Percentiles rank a stretch among this genome's conserved stretches.
phyloP scores from a whole-genome alignment of 2,797 vertebrate genomes.

The Crotalus adamanteus region DNA sequence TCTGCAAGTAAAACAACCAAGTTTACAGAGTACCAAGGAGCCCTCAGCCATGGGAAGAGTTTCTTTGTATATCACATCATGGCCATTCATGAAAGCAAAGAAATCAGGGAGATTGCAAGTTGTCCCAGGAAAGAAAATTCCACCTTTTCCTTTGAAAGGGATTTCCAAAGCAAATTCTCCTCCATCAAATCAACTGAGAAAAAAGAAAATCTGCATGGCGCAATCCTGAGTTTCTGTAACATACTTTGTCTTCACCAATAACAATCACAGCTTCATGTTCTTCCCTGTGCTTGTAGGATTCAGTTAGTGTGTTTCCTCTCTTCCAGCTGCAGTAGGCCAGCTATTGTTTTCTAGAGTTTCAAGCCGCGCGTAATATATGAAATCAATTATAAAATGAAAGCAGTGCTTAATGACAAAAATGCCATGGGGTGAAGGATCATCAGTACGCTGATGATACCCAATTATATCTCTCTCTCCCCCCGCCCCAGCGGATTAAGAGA shows the following conservation, averaged over 20 bases:
- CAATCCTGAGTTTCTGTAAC: not conserved
- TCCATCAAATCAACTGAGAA: not conserved
- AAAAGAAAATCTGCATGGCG: not conserved
- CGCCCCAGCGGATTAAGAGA: not conserved
- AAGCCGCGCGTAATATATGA: not conserved
- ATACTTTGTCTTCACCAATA: not conserved
- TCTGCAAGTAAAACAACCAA: too few species aligned
- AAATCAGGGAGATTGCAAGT: not conserved
- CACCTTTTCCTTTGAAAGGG: not conserved
- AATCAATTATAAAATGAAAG: not conserved
- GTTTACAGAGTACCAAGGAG: too few species aligned
- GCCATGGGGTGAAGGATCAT: not conserved
- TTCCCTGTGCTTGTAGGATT: not conserved
- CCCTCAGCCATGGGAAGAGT: not conserved
- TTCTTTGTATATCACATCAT: not conserved
- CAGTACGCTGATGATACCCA: not conserved
- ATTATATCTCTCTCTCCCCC: not conserved
- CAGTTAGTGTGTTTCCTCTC: not conserved
- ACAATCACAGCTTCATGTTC: not conserved
- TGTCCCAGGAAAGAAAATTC: not conserved
- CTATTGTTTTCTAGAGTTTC: not conserved
- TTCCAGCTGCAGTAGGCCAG: not conserved
- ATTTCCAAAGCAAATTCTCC: not conserved
- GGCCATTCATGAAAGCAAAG: not conserved
- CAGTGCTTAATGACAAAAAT: not conserved